phyloP scores from a whole-genome alignment of 2,888 invertebrate genomes.

The Molorchus minor region DNA sequence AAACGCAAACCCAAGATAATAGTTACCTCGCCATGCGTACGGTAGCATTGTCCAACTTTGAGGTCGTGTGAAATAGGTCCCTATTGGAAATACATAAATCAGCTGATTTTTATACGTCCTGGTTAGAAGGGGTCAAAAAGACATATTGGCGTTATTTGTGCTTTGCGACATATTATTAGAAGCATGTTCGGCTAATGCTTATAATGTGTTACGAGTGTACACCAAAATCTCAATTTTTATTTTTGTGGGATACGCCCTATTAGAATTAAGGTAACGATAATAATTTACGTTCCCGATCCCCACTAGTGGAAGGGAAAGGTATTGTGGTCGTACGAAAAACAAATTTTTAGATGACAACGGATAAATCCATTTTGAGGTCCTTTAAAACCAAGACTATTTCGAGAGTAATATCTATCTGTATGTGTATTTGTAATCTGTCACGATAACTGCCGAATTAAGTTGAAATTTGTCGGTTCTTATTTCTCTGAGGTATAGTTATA shows the following conservation, averaged over 20 bases:
- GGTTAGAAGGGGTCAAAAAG: background rate
- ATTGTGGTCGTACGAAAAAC: too few species aligned
- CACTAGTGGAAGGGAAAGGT: too few species aligned
- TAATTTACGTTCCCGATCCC: too few species aligned
- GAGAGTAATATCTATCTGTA: too few species aligned
- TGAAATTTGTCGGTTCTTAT: too few species aligned
- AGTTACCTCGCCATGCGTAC: background rate
- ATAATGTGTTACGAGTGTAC: background rate
- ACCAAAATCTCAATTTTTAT: constrained; percentile 1
- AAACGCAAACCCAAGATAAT: background rate
- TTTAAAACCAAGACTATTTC: too few species aligned
- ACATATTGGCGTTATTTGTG: constrained; percentile 1
- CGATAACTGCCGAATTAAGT: too few species aligned
- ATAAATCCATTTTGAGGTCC: too few species aligned
- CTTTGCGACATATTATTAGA: background rate
- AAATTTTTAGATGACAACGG: too few species aligned
- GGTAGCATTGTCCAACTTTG: background rate
- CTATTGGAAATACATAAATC: constrained; percentile 1
- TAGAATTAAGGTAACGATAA: constrained; percentile 2
- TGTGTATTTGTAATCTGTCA: too few species aligned
- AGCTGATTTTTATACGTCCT: background rate
- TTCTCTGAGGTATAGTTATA: too few species aligned
- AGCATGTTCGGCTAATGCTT: background rate
- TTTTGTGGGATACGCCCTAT: constrained; percentile 2
- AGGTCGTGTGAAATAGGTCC: background rate